Evolutionary conservation across 2,797 vertebrate species (phyloP).

Genomic region (Nannoperca australis): DNA sequence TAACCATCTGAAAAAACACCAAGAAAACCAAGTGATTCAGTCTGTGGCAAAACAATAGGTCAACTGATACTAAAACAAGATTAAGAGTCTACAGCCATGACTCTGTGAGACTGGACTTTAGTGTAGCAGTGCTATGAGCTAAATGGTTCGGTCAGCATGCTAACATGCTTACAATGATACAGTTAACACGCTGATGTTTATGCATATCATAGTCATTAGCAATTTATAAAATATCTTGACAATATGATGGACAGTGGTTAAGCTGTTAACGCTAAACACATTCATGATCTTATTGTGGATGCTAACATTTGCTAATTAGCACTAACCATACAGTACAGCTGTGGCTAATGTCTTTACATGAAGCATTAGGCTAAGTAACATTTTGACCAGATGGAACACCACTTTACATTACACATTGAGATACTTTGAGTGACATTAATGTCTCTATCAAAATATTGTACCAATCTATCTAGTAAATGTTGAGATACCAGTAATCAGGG

Average conservation of each 20-base stretch:
- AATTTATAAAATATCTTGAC: too few species aligned
- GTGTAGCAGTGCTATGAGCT: background rate
- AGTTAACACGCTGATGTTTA: background rate
- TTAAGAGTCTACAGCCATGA: background rate
- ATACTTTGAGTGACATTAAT: background rate
- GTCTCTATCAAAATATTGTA: background rate
- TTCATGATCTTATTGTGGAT: too few species aligned
- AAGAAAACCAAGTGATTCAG: constrained; percentile 10
- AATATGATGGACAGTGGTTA: too few species aligned
- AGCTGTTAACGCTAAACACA: too few species aligned
- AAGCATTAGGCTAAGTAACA: too few species aligned
- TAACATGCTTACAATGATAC: background rate
- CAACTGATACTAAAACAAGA: background rate
- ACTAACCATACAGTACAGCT: too few species aligned
- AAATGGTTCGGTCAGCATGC: background rate
- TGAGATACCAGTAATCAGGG: too few species aligned
- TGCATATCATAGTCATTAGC: too few species aligned
- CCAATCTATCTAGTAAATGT: background rate
- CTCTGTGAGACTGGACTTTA: background rate
- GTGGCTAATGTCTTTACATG: too few species aligned
- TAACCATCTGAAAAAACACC: constrained; percentile 61
- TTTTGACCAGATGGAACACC: background rate
- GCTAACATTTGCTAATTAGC: too few species aligned
- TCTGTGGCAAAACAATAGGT: background rate
- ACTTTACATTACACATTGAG: background rate